phyloP scores from a whole-genome alignment of 2,797 vertebrate species.

The Macroramphosus scolopax region DNA sequence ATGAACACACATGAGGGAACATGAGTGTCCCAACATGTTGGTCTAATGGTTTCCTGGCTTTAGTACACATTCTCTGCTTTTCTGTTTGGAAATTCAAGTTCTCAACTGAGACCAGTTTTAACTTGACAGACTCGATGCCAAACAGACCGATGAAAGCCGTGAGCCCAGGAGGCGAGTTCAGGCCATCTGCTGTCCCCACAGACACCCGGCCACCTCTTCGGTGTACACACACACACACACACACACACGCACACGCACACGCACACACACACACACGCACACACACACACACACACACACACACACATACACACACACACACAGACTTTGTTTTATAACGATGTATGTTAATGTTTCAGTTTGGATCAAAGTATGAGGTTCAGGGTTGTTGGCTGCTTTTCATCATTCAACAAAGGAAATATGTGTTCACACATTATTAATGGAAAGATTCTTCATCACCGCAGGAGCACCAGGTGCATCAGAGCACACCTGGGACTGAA shows the following conservation, averaged over 20 bases:
- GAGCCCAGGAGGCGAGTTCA: constrained; percentile 40
- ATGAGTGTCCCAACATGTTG: neutral
- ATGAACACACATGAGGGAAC: neutral
- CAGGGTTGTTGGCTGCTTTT: neutral
- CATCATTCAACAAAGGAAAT: neutral
- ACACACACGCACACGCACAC: constrained; percentile 5
- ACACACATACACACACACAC: neutral
- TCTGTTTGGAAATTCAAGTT: constrained; percentile 17
- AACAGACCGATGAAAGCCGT: constrained; percentile 31
- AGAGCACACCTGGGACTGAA: constrained; percentile 21
- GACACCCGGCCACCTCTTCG: constrained; percentile 26
- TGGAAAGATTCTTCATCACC: constrained; percentile 14
- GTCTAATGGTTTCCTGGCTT: neutral
- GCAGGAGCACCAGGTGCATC: constrained; percentile 24
- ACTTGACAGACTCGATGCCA: constrained; percentile 21
- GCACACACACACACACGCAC: constrained; percentile 13
- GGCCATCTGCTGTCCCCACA: constrained; percentile 54
- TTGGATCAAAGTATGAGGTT: no score
- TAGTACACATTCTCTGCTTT: neutral
- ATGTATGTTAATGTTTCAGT: no score
- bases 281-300: constrained; percentile 9
- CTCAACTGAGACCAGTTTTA: constrained; percentile 23
- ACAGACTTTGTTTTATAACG: no score
- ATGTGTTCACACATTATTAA: no score
- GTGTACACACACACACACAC: constrained; percentile 14